Percentiles rank a stretch among this genome's conserved stretches.
These are phyloP conservation scores for Zelleria hepariella DNA, from an alignment of 2,888 invertebrate species.

Conservation along the genomic window DNA sequence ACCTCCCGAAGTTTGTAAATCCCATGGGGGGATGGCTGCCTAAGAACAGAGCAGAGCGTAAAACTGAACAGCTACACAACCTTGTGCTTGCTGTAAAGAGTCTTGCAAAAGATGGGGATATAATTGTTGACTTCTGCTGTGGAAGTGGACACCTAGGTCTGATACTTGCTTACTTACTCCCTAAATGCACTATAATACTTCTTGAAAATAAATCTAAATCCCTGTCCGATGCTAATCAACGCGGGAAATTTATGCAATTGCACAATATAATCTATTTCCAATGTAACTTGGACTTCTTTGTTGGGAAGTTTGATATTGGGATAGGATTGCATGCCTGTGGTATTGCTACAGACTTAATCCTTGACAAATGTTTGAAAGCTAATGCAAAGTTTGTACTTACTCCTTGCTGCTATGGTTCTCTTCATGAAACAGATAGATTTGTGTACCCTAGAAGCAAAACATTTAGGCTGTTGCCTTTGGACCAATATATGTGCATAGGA, in stretches of 20 bases:
- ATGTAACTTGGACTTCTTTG: conserved; percentile 92
- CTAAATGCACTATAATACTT: conserved; percentile 82
- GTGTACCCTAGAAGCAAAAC: conserved; percentile 85
- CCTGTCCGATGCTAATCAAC: conserved; percentile 78
- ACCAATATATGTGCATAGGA: conserved; percentile 84
- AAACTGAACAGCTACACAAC: conserved; percentile 90
- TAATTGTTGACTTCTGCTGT: conserved; percentile 94
- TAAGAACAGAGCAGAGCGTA: conserved; percentile 77
- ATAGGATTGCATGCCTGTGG: conserved; percentile 95
- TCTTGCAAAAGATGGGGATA: conserved; percentile 76
- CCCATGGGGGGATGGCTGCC: conserved; percentile 87
- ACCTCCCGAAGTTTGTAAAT: conserved; percentile 80
- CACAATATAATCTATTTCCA: conserved; percentile 85
- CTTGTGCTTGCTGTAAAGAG: conserved; percentile 82
- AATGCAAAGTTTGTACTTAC: conserved; percentile 89
- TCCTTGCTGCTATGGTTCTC: conserved; percentile 95
- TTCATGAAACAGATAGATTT: conserved; percentile 85
- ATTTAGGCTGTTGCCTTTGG: conserved; percentile 60
- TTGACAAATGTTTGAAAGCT: conserved; percentile 83
- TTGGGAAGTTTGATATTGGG: conserved; percentile 86
- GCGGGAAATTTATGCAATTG: conserved; percentile 77
- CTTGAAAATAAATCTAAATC: conserved; percentile 95
- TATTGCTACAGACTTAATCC: conserved; percentile 92
- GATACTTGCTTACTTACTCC: conserved; percentile 83
- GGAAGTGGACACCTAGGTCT: conserved; percentile 96